Evolutionary conservation across 2,113 vertebrate genomes (phyloP).

Genomic region (Dolichotis patagonum): DNA sequence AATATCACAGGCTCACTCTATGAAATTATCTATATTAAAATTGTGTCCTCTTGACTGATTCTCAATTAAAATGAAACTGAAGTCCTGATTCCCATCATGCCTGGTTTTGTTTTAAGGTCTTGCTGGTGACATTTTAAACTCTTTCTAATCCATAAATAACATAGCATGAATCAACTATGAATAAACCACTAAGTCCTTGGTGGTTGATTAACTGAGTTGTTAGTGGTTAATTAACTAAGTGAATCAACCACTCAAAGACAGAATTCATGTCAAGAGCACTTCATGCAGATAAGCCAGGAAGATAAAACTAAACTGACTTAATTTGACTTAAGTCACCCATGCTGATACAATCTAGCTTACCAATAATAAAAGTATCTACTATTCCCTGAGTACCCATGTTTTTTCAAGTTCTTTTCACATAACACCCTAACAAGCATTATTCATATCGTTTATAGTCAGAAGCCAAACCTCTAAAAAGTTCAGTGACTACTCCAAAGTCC

Average conservation of each 20-base stretch:
- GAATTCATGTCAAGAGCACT: constrained; percentile 36
- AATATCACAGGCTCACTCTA: constrained; percentile 11
- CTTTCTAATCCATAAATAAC: constrained; percentile 47
- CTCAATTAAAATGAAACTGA: constrained; percentile 58
- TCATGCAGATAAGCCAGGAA: constrained; percentile 37
- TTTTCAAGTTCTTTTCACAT: constrained; percentile 29
- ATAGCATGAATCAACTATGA: neutral
- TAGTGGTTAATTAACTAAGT: neutral
- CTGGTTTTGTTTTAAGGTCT: neutral
- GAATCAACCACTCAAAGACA: constrained; percentile 44
- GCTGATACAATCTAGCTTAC: constrained; percentile 30
- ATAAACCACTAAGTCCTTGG: neutral
- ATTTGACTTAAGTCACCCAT: constrained; percentile 46
- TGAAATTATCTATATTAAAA: constrained; percentile 56
- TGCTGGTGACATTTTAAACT: neutral
- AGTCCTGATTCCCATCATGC: neutral
- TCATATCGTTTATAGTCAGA: constrained; percentile 33
- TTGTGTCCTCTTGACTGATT: constrained; percentile 14
- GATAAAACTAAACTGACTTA: constrained; percentile 59
- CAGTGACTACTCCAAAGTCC: neutral
- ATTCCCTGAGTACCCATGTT: neutral
- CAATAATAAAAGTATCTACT: constrained; percentile 50
- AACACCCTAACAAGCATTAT: constrained; percentile 17
- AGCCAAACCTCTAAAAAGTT: constrained; percentile 48
- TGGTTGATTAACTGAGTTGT: neutral